phyloP scores from a whole-genome alignment of 2,888 invertebrate genomes.

The Melinaea marsaeus region DNA sequence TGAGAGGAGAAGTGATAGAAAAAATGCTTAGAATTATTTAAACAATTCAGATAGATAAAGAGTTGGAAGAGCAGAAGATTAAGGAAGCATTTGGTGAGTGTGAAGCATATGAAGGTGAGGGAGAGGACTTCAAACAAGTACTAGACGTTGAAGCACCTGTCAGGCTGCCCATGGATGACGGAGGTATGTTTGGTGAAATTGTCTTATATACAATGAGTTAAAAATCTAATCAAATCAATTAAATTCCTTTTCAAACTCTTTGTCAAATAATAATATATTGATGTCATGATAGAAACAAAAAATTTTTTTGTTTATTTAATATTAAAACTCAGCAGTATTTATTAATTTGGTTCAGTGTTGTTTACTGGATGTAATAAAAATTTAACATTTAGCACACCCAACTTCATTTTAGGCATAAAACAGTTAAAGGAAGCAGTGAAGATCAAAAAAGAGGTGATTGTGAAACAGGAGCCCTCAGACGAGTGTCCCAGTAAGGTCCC shows the following conservation, averaged over 20 bases:
- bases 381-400: slow-evolving; percentile 18
- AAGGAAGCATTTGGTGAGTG: slow-evolving; percentile 51
- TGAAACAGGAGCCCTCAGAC: slow-evolving; percentile 60
- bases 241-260: too few species aligned
- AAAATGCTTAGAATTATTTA: too few species aligned
- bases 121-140: slow-evolving; percentile 48
- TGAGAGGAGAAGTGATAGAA: too few species aligned
- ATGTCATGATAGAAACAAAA: too few species aligned
- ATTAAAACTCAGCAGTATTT: neutral
- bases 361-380: neutral
- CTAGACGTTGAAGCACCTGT: slow-evolving; percentile 58
- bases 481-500: slow-evolving; percentile 39
- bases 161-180: slow-evolving; percentile 63
- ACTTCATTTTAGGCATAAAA: slow-evolving; percentile 47
- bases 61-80: slow-evolving; percentile 66
- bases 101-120: slow-evolving; percentile 43
- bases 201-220: slow-evolving; percentile 4
- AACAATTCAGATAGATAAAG: slow-evolving; percentile 61
- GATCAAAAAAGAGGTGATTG: slow-evolving; percentile 59
- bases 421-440: slow-evolving; percentile 38
- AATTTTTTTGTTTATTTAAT: too few species aligned
- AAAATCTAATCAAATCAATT: slow-evolving; percentile 2
- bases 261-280: too few species aligned
- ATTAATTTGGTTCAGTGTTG: neutral
- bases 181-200: slow-evolving; percentile 38